Conservation (phyloP, 2,113 vertebrate genomes). For the Pseudorasbora parva region DNA sequence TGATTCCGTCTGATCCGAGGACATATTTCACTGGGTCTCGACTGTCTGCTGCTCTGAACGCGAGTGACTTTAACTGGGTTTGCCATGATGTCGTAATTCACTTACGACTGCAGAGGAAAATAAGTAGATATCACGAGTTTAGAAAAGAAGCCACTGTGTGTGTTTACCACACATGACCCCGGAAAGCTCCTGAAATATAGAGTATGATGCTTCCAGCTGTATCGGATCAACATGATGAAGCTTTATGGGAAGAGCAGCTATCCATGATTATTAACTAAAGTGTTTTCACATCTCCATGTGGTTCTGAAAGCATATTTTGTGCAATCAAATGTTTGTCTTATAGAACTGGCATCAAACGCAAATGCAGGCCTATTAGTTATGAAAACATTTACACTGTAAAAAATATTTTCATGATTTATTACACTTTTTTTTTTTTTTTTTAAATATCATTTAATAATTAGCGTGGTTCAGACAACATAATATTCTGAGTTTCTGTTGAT, state of each 20-base stretch:
- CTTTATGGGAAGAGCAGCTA: constrained; percentile 7
- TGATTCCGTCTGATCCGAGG: constrained; percentile 64
- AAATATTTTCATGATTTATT: too few relatives aligned
- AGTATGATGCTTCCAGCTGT: neutral
- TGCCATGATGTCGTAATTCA: constrained; percentile 53
- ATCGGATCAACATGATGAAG: constrained; percentile 18
- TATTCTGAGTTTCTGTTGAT: too few relatives aligned
- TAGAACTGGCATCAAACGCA: neutral
- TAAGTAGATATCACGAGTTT: constrained; percentile 59
- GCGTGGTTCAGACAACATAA: too few relatives aligned
- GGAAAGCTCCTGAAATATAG: neutral
- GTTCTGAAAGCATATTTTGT: neutral
- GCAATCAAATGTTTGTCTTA: neutral
- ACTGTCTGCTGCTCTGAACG: constrained; percentile 48
- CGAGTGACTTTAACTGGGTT: constrained; percentile 56
- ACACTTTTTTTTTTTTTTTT: too few relatives aligned
- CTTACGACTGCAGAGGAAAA: constrained; percentile 57
- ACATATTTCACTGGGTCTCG: constrained; percentile 54
- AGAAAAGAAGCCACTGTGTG: constrained; percentile 16
- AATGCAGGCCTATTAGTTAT: neutral
- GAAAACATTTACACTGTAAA: neutral
- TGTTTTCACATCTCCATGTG: constrained; percentile 22
- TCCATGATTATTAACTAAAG: constrained; percentile 1
- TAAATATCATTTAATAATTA: too few relatives aligned
- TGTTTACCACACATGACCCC: constrained; percentile 9